Conservation (phyloP, 2,797 vertebrate species). For the Melanotaenia nigrans region DNA sequence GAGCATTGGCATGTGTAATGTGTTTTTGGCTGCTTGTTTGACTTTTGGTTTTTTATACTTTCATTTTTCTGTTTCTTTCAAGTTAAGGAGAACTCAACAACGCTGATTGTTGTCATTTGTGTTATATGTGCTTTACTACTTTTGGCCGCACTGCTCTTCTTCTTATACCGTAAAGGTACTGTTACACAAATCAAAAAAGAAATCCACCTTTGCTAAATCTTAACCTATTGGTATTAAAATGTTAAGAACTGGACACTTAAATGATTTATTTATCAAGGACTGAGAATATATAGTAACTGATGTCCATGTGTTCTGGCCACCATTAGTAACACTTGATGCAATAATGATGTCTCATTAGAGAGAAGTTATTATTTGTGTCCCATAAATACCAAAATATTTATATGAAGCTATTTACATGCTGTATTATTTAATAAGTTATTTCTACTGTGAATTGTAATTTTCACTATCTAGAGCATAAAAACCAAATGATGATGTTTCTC, state of each 20-base stretch:
- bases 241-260: not conserved
- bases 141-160: fast-evolving
- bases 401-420: too few species aligned
- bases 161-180: slow-evolving; percentile 33
- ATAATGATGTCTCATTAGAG: too few species aligned
- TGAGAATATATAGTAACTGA: not conserved
- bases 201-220: not conserved
- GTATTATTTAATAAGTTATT: not conserved
- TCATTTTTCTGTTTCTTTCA: slow-evolving; percentile 38
- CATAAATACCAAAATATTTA: not conserved
- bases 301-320: too few species aligned
- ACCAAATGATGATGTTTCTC: not conserved
- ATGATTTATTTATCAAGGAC: not conserved
- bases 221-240: too few species aligned
- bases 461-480: not conserved
- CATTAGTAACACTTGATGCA: too few species aligned
- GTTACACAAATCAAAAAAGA: not conserved
- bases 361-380: not conserved
- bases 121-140: fast-evolving
- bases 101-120: not conserved
- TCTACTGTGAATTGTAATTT: not conserved
- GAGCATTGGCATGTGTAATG: not conserved
- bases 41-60: not conserved
- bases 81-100: not conserved
- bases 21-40: fast-evolving